A percentile compares a stretch with the other conserved stretches of the same genome.
phyloP scores from a whole-genome alignment of 2,113 vertebrate genomes.

The Rhynchopsitta pachyrhyncha region DNA sequence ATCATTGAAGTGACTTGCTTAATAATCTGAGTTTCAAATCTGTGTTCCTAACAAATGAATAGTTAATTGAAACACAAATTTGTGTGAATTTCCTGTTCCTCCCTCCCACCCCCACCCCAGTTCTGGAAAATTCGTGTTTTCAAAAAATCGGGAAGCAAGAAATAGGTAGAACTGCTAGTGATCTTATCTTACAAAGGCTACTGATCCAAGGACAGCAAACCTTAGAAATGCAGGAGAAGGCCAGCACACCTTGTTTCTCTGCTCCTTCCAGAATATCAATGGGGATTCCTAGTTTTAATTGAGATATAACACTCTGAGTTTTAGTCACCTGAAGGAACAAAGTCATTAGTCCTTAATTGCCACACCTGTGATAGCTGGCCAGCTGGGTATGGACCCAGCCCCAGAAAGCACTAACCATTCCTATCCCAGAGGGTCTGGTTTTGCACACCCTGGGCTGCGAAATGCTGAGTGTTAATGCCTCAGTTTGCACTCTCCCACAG shows the following conservation, averaged over 20 bases:
- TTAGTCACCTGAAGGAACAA: not conserved
- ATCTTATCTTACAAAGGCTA: not conserved
- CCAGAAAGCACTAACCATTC: not conserved
- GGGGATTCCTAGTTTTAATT: not conserved
- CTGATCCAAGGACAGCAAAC: not conserved
- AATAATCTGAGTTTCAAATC: not conserved
- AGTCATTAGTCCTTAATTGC: not conserved
- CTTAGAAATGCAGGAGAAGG: not conserved
- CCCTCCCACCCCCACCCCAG: accelerated
- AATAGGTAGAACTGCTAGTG: not conserved
- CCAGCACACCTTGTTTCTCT: not conserved
- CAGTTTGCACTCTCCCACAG: not conserved
- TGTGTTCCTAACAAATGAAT: not conserved
- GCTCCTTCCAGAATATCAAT: not conserved
- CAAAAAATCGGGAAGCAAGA: not conserved
- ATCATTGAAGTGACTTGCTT: not conserved
- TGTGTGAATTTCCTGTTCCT: accelerated
- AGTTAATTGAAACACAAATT: not conserved
- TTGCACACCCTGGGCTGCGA: not conserved
- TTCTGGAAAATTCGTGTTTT: not conserved
- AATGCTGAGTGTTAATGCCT: not conserved
- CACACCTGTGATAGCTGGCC: not conserved
- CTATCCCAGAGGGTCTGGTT: not conserved
- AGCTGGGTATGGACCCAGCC: not conserved
- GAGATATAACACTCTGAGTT: not conserved